Base-by-base conservation (phyloP, 2,797 vertebrate genomes). In the Danionella dracula region DNA sequence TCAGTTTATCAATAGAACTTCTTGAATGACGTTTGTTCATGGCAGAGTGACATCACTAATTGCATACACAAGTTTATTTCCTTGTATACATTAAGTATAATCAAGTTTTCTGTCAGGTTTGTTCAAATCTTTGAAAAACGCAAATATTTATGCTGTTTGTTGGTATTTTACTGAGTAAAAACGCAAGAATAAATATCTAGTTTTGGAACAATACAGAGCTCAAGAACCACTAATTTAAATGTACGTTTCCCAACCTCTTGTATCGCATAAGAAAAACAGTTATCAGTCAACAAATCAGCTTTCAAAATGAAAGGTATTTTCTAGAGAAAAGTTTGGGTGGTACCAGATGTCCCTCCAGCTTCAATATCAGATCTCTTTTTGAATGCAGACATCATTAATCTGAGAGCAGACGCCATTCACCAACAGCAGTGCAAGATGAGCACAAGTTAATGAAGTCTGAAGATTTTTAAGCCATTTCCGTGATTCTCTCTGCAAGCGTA, bases 1-100 rank as follows among this genome's bases (percentile, higher is more conserved):
- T 56, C 69, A 54, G 66, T 77, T 44, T 48, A 73, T 49, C 61
- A 53, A 45, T 56, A 59, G 15, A 42, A 35, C 13, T 23, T 59
- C 54, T 46, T 29, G 35, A 51, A 42, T 44, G 19, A 60, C 49
- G 32, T 60, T 49, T 55, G 59, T 45, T 31, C 59, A 40, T 63
- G 19, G 63, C 21, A 42, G 46, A 44, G 48, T 40, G 59, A 70
- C 66, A 60, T 20, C 17, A 45, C 63, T 73, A 69, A 69, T 71
- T 53, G 73, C 66, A 23, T 66, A 56, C 68, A 55, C 50, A 48
- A 56, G 66, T 50, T 59, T 58, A 54, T 72, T 72, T 72, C 41
- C 11, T 42, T 29, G 61, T 68, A n/a, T n/a, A n/a, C n/a, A n/a
- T n/a, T n/a, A n/a, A n/a, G n/a, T n/a, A n/a, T 78, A 71, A 76